Base-by-base conservation (phyloP, 2,113 vertebrate genomes). In the Copsychus sechellarum region DNA sequence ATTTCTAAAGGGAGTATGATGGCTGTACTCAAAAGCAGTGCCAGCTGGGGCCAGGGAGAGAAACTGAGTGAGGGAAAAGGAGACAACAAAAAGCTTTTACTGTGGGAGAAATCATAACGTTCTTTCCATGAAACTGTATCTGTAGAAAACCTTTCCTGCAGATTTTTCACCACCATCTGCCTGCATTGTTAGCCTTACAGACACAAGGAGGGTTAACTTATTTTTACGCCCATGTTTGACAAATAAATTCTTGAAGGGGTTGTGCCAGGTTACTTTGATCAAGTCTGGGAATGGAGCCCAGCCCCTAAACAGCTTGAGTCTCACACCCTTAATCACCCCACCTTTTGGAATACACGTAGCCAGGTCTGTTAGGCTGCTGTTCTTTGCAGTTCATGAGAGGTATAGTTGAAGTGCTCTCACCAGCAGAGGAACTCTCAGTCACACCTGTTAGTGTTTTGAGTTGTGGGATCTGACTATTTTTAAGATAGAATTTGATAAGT, bases 1-100 rank as follows among this genome's bases (percentile, higher is more conserved):
- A 80, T 94, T 80, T 92, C 81, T 54, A n/a, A 81, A 82, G 78
- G 67, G 73, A 90, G 50, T 78, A 28, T 93, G 81, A 92, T 90
- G 81, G 42, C 66, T 83, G 71, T 51, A 51, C 60, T 94, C 38
- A 86, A 51, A 95, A 56, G 47, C 71, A 72, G 40, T 91, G 87
- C 87, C 91, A 97, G 43, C 86, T 97, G 83, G 53, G 64, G 42
- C 77, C 86, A 57, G 83, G 57, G 23, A 66, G 60, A 88, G 76
- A 66, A 93, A 70, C 28, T 0, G 1, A 80, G 29, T 47, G 53
- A 86, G 42, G 16, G 50, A 51, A 84, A 79, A 74, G 34, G 8
- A 91, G 34, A 40, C 31, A 38, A 72, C 7, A 87, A 84, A 42
- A 78, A 72, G 12, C 64, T 81, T 56, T 73, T 81, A 28, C 51